Base-by-base conservation (phyloP, 1,140 invertebrate species). In the Phortica variegata region DNA sequence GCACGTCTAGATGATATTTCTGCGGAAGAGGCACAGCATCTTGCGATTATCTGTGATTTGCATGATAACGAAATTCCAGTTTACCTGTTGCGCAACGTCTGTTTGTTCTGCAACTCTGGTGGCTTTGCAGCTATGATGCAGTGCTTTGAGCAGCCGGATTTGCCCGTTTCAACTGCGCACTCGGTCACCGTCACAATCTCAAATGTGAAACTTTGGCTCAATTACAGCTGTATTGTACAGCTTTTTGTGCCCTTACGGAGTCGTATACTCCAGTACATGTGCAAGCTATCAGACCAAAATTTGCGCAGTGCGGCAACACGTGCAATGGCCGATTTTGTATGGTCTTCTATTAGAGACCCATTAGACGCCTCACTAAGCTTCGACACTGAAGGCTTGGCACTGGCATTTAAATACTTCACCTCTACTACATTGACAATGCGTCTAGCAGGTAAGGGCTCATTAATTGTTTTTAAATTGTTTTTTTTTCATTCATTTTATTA, bases 391-490 rank as follows among this genome's bases (percentile, higher is more conserved):
- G 93, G 93, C 1, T 76, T 97, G 18, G 87, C 92, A 51, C 77
- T 96, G 48, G 93, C 93, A 15, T 94, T 95, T 68, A 97, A 97
- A 75, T 96, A 95, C 77, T 96, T 97, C 68, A 93, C 87, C 36
- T 93, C 91, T 40, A 89, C 89, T 41, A 96, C 93, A 2, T 73
- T 97, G 32, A 96, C 93, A 1, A 95, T 96, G 88, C 79, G 94
- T 47, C 75, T 97, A 39, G 88, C 91, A 17, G 84, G 84, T 58
- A 45, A 54, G 56, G 42, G 10, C 0, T 2, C 1, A 4, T 26
- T 19, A 19, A 40, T 37, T 29, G 15, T 36, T 41, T 16, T n/a
- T n/a, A n/a, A n/a, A n/a, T 17, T 18, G 19, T 37, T 20, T 12
- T 3, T 21, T 16, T 13, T 10, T 29, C 19, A 5, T 13, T 10